Evolutionary conservation across 53 echinoderm and acorn worm species (phyloP).

Genomic region (Stichopus horrens): DNA sequence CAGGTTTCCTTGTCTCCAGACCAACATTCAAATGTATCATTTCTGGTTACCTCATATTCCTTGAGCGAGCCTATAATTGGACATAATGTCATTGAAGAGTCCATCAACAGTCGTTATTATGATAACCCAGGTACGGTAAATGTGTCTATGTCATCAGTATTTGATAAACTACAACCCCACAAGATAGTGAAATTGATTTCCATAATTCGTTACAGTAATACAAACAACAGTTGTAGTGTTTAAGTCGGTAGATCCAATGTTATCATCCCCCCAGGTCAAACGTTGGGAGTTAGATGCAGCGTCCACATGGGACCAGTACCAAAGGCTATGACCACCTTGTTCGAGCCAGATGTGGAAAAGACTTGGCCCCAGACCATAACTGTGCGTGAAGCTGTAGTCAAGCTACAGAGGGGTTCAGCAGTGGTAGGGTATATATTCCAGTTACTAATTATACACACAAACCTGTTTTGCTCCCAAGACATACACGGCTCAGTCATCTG

Average conservation of each 20-base stretch:
- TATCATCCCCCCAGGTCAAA: neutral
- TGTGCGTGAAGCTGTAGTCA: conserved; percentile 1
- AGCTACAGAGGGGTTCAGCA: neutral
- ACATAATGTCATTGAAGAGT: neutral
- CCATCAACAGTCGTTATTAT: rapidly evolving
- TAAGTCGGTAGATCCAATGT: neutral
- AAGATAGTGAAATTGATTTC: neutral
- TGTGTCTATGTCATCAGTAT: neutral
- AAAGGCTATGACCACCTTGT: neutral
- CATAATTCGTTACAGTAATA: neutral
- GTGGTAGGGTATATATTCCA: neutral
- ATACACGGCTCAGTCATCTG: neutral
- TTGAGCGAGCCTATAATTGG: neutral
- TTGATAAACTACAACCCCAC: neutral
- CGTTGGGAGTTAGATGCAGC: neutral
- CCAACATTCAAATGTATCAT: neutral
- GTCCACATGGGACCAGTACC: neutral
- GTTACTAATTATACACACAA: neutral
- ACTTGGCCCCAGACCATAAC: neutral
- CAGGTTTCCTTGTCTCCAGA: neutral
- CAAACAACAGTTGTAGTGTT: neutral
- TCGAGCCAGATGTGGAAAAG: neutral
- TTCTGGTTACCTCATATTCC: neutral
- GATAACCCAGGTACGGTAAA: neutral
- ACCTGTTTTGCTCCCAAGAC: neutral